A percentile compares a stretch with the other conserved stretches of the same genome.
Evolutionary conservation across 2,113 vertebrate species (phyloP).

Genomic region (Etheostoma spectabile): DNA sequence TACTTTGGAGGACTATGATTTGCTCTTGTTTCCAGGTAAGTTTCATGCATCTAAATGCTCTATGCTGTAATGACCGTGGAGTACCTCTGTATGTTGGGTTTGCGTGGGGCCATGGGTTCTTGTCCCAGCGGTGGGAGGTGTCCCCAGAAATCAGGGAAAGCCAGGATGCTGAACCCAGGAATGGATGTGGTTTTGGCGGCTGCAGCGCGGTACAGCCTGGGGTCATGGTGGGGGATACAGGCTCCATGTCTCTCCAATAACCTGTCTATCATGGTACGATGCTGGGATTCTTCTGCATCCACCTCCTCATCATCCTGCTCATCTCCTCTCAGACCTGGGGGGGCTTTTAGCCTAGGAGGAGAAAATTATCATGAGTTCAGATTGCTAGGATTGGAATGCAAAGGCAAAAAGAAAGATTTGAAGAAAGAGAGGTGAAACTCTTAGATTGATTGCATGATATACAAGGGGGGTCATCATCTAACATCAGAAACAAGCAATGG

Average conservation of each 20-base stretch:
- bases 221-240: conserved; percentile 85
- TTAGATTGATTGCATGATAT: too few species aligned
- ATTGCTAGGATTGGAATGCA: background rate
- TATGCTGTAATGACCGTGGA: background rate
- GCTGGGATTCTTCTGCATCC: conserved; percentile 32
- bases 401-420: background rate
- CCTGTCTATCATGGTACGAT: conserved; percentile 58
- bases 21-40: too few species aligned
- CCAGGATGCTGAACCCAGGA: conserved; percentile 84
- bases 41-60: too few species aligned
- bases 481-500: too few species aligned
- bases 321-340: background rate
- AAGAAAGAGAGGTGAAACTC: too few species aligned
- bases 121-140: conserved; percentile 80
- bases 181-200: conserved; percentile 86
- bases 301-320: conserved; percentile 32
- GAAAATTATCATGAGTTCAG: background rate
- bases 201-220: conserved; percentile 79
- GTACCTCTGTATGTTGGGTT: conserved; percentile 89
- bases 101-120: conserved; percentile 85
- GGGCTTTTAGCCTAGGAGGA: conserved; percentile 27
- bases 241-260: conserved; percentile 82
- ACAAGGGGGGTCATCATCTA: too few species aligned
- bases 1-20: too few species aligned
- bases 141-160: conserved; percentile 95